phyloP scores from a whole-genome alignment of 1,140 invertebrate genomes.

The Tenebrio molitor region DNA sequence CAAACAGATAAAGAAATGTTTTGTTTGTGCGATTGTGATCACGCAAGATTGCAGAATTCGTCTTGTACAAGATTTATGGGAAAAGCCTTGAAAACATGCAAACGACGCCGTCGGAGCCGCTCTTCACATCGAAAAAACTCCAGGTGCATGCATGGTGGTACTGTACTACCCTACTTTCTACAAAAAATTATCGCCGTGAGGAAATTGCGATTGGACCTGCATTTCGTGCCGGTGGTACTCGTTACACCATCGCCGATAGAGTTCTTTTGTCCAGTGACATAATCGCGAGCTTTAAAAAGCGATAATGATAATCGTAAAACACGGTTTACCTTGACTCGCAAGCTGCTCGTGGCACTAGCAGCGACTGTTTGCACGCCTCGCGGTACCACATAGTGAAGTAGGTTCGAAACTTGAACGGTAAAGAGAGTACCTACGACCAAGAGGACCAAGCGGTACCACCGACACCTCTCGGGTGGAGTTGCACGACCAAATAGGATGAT shows the following conservation, averaged over 20 bases:
- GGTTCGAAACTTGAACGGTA: too few species aligned
- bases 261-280: constrained; percentile 17
- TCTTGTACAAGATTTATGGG: not conserved
- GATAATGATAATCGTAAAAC: constrained; percentile 11
- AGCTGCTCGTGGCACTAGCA: not conserved
- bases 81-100: constrained; percentile 1
- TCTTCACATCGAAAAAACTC: too few species aligned
- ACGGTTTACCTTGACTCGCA: constrained; percentile 14
- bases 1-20: constrained; percentile 1
- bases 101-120: not conserved
- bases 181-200: not conserved
- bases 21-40: constrained; percentile 5
- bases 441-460: too few species aligned
- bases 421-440: too few species aligned
- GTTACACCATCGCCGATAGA: not conserved
- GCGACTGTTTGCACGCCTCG: not conserved
- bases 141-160: too few species aligned
- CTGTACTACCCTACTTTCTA: too few species aligned
- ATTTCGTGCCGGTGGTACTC: not conserved
- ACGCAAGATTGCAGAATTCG: not conserved
- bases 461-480: too few species aligned
- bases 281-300: constrained; percentile 14
- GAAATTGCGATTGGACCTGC: not conserved
- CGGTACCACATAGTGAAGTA: not conserved
- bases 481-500: too few species aligned